A percentile compares a stretch with the other conserved stretches of the same genome.
Evolutionary conservation across 2,797 vertebrate genomes (phyloP).

Genomic region (Pteronotus mesoamericanus): DNA sequence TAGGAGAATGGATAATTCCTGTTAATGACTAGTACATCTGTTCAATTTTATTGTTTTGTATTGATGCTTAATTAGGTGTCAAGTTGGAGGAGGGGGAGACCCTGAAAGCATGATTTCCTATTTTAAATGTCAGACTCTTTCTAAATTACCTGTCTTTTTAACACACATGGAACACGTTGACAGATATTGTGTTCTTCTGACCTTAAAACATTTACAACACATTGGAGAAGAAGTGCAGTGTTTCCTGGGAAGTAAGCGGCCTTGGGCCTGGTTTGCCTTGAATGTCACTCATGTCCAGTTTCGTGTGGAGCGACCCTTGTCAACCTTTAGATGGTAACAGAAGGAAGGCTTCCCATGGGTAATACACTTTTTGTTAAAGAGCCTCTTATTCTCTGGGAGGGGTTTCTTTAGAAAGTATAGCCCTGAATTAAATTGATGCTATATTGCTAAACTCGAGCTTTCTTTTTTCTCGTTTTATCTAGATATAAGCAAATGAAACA

Average conservation of each 20-base stretch:
- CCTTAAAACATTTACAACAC: conserved; percentile 75
- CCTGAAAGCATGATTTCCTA: conserved; percentile 49
- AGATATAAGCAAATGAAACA: not conserved
- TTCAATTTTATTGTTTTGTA: conserved; percentile 82
- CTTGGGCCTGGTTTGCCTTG: conserved; percentile 73
- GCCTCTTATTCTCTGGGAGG: not conserved
- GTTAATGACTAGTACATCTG: conserved; percentile 84
- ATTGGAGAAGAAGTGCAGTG: conserved; percentile 63
- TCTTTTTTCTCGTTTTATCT: not conserved
- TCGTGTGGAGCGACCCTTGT: conserved; percentile 74
- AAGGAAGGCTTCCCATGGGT: conserved; percentile 13
- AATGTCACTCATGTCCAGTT: conserved; percentile 75
- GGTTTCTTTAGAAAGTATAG: conserved; percentile 37
- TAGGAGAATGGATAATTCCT: conserved; percentile 81
- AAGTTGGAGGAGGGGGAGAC: conserved; percentile 72
- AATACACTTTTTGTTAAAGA: conserved; percentile 34
- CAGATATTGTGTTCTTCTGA: conserved; percentile 72
- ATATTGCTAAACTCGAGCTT: conserved; percentile 19
- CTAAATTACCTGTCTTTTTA: conserved; percentile 80
- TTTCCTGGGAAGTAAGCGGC: conserved; percentile 62
- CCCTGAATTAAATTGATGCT: not conserved
- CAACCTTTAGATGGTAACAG: conserved; percentile 68
- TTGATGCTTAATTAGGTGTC: conserved; percentile 84
- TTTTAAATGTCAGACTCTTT: conserved; percentile 78
- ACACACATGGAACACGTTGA: conserved; percentile 70